These are phyloP conservation scores for Percopsis omiscomaycus DNA, from an alignment of 2,797 vertebrate genomes.

Conservation along the genomic window DNA sequence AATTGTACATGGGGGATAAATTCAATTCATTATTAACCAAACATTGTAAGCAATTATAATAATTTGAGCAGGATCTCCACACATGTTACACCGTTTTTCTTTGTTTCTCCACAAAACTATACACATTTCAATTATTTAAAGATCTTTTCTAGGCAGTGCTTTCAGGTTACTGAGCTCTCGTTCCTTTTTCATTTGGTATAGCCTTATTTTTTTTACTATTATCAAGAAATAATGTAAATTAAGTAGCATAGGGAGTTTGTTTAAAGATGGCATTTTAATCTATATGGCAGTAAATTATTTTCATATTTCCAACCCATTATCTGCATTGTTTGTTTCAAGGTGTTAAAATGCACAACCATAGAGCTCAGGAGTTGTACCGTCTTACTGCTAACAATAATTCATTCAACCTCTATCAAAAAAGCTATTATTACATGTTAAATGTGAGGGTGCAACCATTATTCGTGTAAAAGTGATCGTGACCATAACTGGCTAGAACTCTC, in stretches of 20 bases:
- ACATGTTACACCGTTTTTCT: background rate
- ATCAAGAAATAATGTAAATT: no score
- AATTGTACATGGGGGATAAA: background rate
- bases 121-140: no score
- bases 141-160: background rate
- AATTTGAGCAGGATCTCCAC: background rate
- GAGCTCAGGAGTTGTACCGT: background rate
- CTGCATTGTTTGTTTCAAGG: background rate
- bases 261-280: background rate
- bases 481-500: constrained; percentile 66
- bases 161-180: constrained; percentile 1
- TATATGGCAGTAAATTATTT: background rate
- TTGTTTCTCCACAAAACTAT: background rate
- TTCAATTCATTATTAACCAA: background rate
- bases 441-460: constrained; percentile 95
- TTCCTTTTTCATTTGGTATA: background rate
- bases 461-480: constrained; percentile 77
- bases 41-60: background rate
- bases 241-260: background rate
- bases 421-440: constrained; percentile 36
- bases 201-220: no score
- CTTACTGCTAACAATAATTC: background rate
- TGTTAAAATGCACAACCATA: background rate
- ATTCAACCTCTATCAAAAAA: constrained; percentile 3
- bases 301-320: background rate